These are phyloP conservation scores for Holothuria glaberrima DNA, from an alignment of 35 echinoderm and acorn worm genomes.

Conservation along the genomic window DNA sequence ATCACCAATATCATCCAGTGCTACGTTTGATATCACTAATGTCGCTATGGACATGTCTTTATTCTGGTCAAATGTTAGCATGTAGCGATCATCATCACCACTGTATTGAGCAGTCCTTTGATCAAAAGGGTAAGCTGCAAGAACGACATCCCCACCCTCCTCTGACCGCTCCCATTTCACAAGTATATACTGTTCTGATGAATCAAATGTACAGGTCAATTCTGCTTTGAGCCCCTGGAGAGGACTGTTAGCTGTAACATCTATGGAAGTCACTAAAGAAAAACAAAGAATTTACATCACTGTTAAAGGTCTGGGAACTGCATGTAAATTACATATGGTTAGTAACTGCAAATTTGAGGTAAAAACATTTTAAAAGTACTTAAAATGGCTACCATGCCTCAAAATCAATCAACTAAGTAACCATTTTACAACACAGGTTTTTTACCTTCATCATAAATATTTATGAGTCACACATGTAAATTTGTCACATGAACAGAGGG, in stretches of 20 bases:
- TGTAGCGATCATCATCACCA: conserved; percentile 7
- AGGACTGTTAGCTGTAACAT: conserved; percentile 28
- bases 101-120: conserved; percentile 17
- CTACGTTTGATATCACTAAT: conserved; percentile 4
- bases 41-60: not conserved
- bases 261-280: not conserved
- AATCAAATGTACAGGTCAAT: not conserved
- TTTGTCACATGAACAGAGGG: too few relatives aligned
- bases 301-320: not conserved
- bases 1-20: conserved; percentile 29
- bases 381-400: too few relatives aligned
- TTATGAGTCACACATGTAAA: too few relatives aligned
- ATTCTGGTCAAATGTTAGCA: not conserved
- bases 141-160: not conserved
- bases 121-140: conserved; percentile 20
- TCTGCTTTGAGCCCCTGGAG: conserved; percentile 19
- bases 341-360: too few relatives aligned
- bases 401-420: too few relatives aligned
- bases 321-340: too few relatives aligned
- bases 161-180: conserved; percentile 39
- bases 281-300: not conserved
- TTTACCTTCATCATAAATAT: too few relatives aligned
- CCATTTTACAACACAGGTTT: too few relatives aligned
- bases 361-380: too few relatives aligned
- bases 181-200: not conserved